Evolutionary conservation across 2,797 vertebrate species (phyloP).

Genomic region (Spinibarbus caldwelli): DNA sequence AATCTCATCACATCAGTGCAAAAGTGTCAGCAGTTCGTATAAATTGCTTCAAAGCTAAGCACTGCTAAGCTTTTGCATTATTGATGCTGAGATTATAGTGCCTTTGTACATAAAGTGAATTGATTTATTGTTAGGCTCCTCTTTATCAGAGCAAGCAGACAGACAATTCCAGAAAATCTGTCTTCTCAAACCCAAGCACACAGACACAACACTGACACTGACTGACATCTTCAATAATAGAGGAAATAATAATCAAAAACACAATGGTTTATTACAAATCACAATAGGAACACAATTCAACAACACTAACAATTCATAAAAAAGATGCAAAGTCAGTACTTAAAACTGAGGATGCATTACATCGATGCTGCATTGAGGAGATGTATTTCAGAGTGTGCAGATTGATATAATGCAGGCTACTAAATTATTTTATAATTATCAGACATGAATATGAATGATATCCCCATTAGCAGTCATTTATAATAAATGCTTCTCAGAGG

Average conservation of each 20-base stretch:
- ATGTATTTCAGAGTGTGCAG: conserved; percentile 8
- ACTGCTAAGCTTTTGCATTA: conserved; percentile 52
- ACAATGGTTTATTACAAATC: conserved; percentile 52
- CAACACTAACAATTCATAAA: conserved; percentile 32
- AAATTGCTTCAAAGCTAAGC: conserved; percentile 43
- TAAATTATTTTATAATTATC: conserved; percentile 25
- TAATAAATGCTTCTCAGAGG: conserved; percentile 20
- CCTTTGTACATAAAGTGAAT: conserved; percentile 45
- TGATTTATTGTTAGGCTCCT: conserved; percentile 42
- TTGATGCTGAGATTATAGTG: conserved; percentile 45
- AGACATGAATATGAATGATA: conserved; percentile 36
- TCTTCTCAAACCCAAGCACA: conserved; percentile 8
- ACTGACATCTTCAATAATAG: conserved; percentile 28
- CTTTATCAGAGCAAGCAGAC: conserved; percentile 41
- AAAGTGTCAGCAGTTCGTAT: conserved; percentile 38
- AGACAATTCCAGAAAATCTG: conserved; percentile 43
- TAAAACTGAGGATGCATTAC: conserved; percentile 56
- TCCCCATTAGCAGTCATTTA: conserved; percentile 31
- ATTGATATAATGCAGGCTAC: neutral
- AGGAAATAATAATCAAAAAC: conserved; percentile 43
- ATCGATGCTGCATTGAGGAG: neutral
- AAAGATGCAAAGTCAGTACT: conserved; percentile 19
- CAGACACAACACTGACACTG: conserved; percentile 33
- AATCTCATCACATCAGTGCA: conserved; percentile 34
- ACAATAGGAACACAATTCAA: conserved; percentile 38